phyloP scores from a whole-genome alignment of 2,888 invertebrate species.

The Leptopterna dolabrata region DNA sequence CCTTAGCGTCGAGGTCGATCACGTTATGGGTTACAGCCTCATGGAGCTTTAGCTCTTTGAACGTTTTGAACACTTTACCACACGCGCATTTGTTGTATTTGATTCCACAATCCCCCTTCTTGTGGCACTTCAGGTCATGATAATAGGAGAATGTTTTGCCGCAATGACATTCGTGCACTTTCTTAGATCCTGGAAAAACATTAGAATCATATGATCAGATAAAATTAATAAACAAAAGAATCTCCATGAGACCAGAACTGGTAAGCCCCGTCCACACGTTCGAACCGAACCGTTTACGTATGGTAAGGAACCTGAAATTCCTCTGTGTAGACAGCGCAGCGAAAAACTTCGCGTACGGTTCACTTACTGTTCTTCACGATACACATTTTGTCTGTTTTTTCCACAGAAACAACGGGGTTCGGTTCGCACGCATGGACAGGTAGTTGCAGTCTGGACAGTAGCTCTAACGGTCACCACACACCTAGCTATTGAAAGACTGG shows the following conservation, averaged over 20 bases:
- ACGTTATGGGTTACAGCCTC: background rate
- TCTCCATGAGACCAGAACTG: background rate
- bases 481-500: too few relatives aligned
- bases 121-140: conserved; percentile 25
- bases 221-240: background rate
- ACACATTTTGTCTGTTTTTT: too few relatives aligned
- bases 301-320: background rate
- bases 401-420: too few relatives aligned
- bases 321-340: too few relatives aligned
- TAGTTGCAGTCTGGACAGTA: too few relatives aligned
- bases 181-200: background rate
- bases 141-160: conserved; percentile 16
- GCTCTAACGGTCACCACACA: too few relatives aligned
- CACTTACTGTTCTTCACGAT: too few relatives aligned
- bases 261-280: background rate
- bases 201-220: background rate
- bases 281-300: background rate
- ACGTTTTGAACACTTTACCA: conserved; percentile 36
- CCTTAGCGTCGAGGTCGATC: conserved; percentile 24
- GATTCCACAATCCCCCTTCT: background rate
- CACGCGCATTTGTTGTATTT: conserved; percentile 25
- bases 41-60: conserved; percentile 40
- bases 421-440: too few relatives aligned
- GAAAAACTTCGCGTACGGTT: too few relatives aligned
- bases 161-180: conserved; percentile 8